phyloP scores from a whole-genome alignment of 2,888 invertebrate genomes.

The Dicyrtomina minuta region DNA sequence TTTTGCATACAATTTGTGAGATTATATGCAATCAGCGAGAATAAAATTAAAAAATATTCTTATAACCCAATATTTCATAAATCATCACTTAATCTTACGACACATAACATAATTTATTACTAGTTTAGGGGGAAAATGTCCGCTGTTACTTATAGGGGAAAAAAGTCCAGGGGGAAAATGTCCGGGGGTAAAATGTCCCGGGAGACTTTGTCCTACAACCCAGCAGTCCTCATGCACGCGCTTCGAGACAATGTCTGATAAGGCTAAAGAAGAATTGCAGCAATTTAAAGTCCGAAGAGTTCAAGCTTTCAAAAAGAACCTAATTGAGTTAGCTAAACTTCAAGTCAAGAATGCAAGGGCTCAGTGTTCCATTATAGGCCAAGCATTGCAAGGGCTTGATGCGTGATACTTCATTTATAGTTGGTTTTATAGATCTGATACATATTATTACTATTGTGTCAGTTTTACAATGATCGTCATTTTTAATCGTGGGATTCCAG shows the following conservation, averaged over 20 bases:
- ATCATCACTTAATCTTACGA: too few relatives aligned
- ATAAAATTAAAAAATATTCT: too few relatives aligned
- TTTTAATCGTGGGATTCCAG: too few relatives aligned
- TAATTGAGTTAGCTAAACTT: constrained; percentile 92
- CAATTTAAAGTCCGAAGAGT: constrained; percentile 90
- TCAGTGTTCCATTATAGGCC: constrained; percentile 30
- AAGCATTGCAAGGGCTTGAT: constrained; percentile 23
- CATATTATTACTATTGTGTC: constrained; percentile 3
- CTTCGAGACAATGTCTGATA: constrained; percentile 94
- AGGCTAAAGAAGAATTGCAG: constrained; percentile 88
- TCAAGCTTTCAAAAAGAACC: constrained; percentile 90
- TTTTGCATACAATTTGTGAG: too few relatives aligned
- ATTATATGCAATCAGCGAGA: too few relatives aligned
- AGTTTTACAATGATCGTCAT: neutral
- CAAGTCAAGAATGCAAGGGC: constrained; percentile 86
- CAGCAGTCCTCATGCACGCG: constrained; percentile 91
- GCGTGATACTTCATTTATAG: neutral
- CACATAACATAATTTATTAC: too few relatives aligned
- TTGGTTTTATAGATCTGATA: neutral
- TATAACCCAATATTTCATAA: too few relatives aligned
- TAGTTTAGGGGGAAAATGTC: too few relatives aligned
- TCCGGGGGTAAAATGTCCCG: too few relatives aligned
- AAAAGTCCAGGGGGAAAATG: too few relatives aligned
- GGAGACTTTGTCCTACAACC: too few relatives aligned
- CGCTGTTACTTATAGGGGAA: too few relatives aligned